Percentiles rank a stretch among this genome's conserved stretches.
phyloP scores from a whole-genome alignment of 53 echinoderm and acorn worm genomes.

The Hippasteria phrygiana region DNA sequence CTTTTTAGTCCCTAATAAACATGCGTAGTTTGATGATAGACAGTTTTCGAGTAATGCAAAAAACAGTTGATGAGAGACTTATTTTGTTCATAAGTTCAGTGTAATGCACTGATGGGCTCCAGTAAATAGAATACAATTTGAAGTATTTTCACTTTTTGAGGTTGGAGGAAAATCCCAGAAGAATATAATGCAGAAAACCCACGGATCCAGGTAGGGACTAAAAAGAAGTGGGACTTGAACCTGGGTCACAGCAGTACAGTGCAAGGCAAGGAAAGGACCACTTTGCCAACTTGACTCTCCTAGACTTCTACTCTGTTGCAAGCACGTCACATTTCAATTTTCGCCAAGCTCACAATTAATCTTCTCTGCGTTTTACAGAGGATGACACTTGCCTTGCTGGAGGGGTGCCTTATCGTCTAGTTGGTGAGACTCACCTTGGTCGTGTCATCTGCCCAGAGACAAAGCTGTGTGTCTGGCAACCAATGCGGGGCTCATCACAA shows the following conservation, averaged over 20 bases:
- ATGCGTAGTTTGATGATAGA: too few relatives aligned
- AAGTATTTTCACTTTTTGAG: too few relatives aligned
- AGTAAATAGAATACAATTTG: too few relatives aligned
- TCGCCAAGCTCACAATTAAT: neutral
- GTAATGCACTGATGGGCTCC: too few relatives aligned
- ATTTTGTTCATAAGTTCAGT: too few relatives aligned
- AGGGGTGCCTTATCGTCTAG: conserved; percentile 54
- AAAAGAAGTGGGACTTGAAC: neutral
- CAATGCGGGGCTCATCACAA: conserved; percentile 47
- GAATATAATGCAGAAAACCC: neutral
- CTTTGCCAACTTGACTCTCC: neutral
- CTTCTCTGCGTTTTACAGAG: neutral
- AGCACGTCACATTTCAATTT: neutral
- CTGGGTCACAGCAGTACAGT: too few relatives aligned
- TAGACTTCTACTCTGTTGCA: neutral
- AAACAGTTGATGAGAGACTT: too few relatives aligned
- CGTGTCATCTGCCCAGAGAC: too few relatives aligned
- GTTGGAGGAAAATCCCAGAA: neutral
- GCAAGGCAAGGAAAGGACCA: too few relatives aligned
- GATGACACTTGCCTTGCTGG: conserved; percentile 10
- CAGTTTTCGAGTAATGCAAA: too few relatives aligned
- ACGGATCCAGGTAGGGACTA: neutral
- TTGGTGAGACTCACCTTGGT: conserved; percentile 21
- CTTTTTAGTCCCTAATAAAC: too few relatives aligned
- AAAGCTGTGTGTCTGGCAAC: conserved; percentile 39